phyloP scores from a whole-genome alignment of 2,797 vertebrate species.

The Cheirogaleus major region DNA sequence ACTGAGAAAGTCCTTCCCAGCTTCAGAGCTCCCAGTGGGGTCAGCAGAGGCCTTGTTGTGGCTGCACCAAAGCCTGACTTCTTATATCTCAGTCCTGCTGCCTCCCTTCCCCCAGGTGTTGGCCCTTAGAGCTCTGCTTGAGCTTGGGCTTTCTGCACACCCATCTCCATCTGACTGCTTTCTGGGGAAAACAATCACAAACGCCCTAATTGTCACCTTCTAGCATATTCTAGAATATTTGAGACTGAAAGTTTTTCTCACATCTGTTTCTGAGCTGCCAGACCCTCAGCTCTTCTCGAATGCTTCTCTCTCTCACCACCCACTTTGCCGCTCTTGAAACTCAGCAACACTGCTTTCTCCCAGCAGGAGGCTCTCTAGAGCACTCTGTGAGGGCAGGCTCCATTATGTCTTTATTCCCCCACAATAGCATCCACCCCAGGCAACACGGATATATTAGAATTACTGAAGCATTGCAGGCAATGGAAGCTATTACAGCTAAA shows the following conservation, averaged over 20 bases:
- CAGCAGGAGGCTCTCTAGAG: not conserved
- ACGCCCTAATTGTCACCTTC: not conserved
- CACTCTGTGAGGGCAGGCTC: not conserved
- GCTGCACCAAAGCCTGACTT: fast-evolving
- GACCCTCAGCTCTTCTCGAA: not conserved
- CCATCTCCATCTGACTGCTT: not conserved
- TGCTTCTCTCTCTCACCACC: not conserved
- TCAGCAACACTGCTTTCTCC: not conserved
- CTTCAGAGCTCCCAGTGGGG: not conserved
- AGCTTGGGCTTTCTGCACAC: not conserved
- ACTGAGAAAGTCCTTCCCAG: not conserved
- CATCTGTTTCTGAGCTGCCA: not conserved
- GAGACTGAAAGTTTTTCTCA: not conserved
- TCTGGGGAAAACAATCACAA: not conserved
- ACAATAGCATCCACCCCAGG: not conserved
- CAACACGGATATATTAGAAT: not conserved
- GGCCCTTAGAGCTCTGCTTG: not conserved
- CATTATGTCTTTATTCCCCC: not conserved
- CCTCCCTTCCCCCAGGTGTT: not conserved
- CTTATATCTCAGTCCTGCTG: not conserved
- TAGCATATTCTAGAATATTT: not conserved
- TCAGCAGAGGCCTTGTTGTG: not conserved
- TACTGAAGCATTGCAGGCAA: not conserved
- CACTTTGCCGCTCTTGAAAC: not conserved
- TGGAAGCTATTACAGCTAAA: not conserved